Conservation (phyloP, 2,888 invertebrate species). For the Drosophila monieri region DNA sequence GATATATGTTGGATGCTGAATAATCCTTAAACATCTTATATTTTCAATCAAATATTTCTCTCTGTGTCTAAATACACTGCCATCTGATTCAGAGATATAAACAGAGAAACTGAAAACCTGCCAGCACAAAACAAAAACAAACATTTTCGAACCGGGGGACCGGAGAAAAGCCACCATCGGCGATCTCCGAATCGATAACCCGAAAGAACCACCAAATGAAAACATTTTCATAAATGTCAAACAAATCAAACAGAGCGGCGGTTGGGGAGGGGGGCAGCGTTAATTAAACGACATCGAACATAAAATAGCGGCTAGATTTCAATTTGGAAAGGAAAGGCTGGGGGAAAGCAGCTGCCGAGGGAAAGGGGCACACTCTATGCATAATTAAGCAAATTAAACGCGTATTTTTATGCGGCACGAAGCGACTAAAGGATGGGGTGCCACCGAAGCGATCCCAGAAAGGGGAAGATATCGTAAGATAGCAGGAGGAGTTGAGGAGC, state of each 20-base stretch:
- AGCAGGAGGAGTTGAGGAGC: constrained; percentile 16
- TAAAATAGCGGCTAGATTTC: constrained; percentile 70
- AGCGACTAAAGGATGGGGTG: constrained; percentile 38
- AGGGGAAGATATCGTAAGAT: constrained; percentile 1
- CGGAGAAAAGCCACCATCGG: constrained; percentile 41
- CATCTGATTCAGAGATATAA: constrained; percentile 59
- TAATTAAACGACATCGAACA: constrained; percentile 70
- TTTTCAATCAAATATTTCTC: not conserved
- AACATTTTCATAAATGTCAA: constrained; percentile 74
- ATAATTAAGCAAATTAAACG: constrained; percentile 78
- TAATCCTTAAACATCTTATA: too few species aligned
- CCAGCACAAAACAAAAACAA: constrained; percentile 32
- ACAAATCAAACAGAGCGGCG: constrained; percentile 21
- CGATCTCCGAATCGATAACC: constrained; percentile 40
- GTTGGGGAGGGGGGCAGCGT: constrained; percentile 42
- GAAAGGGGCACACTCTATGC: constrained; percentile 46
- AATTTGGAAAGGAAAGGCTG: constrained; percentile 48
- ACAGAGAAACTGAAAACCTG: constrained; percentile 38
- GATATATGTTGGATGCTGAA: not conserved
- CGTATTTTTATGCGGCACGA: constrained; percentile 75
- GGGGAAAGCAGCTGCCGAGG: constrained; percentile 14
- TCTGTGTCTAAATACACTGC: constrained; percentile 20
- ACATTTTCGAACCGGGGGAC: constrained; percentile 11
- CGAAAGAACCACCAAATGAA: constrained; percentile 54
- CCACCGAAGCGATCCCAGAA: constrained; percentile 2